Evolutionary conservation across 1,140 invertebrate genomes (phyloP), one percentile per base, ranked within the genome.

Genomic region (Zaprionus inermis): DNA sequence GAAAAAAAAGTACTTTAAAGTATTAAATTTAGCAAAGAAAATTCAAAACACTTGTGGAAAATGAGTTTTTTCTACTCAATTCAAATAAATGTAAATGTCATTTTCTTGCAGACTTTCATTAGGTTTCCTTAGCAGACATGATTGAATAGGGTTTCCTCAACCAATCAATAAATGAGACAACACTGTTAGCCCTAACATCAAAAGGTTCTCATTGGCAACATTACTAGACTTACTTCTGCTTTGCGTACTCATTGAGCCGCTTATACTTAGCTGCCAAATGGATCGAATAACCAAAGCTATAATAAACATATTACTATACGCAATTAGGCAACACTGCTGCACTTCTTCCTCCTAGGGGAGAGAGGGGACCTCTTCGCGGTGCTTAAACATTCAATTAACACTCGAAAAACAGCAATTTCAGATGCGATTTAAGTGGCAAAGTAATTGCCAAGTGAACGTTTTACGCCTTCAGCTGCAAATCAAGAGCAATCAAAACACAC

Each of bases 361-460:
- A n/a, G n/a, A n/a, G n/a, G n/a, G n/a, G n/a, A n/a, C n/a, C n/a
- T n/a, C n/a, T n/a, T n/a, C n/a, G n/a, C n/a, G n/a, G n/a, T n/a
- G n/a, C 38, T n/a, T 14, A 44, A 16, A 28, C 38, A 54, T 54
- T 55, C 57, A 66, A 72, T 66, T 57, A 58, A 51, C 54, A 44
- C 54, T 57, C 32, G 32, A 58, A 57, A 36, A 44, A 54, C 64
- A 57, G 34, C 41, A 49, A 57, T 56, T 66, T 65, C 5, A 51
- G 52, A 22, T 20, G 12, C 63, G 38, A 67, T 60, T 57, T 28
- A 5, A 60, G 36, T 32, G 28, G 6, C 44, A 34, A 41, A 41
- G 38, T 66, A 46, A 65, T 58, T 57, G 54, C 32, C 46, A 65
- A 65, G 54, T 57, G 36, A 60, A 12, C 55, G 28, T 28, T 59